These are phyloP conservation scores for Clarias laeviceps DNA, from an alignment of 2,797 vertebrate genomes.

Conservation along the genomic window DNA sequence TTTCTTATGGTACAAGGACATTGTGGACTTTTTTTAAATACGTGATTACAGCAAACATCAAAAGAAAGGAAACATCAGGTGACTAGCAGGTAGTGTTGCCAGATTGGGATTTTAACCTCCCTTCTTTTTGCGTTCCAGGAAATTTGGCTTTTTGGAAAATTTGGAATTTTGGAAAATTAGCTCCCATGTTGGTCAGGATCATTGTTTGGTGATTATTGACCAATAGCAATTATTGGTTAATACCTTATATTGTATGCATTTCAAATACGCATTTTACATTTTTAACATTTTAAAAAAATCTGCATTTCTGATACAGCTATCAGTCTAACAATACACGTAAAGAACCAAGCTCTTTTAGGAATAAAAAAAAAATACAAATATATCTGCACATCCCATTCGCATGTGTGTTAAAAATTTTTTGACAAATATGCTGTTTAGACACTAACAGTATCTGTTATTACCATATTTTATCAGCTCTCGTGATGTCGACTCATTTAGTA, in stretches of 20 bases:
- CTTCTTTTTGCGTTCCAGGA: neutral
- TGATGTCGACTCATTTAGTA: neutral
- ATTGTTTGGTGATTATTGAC: neutral
- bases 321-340: neutral
- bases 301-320: neutral
- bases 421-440: neutral
- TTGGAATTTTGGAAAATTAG: neutral
- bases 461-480: neutral
- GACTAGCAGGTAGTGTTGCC: neutral
- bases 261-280: neutral
- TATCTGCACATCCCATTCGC: neutral
- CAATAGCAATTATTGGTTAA: neutral
- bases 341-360: neutral
- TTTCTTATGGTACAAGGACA: neutral
- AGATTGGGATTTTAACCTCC: neutral
- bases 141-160: neutral
- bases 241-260: neutral
- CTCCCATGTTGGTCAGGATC: neutral
- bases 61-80: neutral
- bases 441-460: neutral
- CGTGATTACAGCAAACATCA: neutral
- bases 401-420: neutral
- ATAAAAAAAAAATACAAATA: neutral
- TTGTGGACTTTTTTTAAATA: neutral
- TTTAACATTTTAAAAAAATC: too few relatives aligned